Base-by-base conservation (phyloP, 2,113 vertebrate genomes). In the Saguinus imperator region DNA sequence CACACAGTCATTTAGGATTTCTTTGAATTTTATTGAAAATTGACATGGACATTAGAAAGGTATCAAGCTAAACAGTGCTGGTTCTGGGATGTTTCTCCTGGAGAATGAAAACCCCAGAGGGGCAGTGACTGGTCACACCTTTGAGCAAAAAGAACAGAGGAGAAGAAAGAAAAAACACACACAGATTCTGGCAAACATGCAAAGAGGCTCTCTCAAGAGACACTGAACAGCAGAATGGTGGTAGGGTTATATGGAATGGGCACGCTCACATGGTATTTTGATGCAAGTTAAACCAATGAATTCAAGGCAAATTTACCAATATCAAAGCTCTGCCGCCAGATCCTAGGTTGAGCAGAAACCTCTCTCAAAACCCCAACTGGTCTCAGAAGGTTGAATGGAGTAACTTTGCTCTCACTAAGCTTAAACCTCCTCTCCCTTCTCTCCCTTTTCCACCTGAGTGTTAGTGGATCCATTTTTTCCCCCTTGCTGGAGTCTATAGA, bases 21-120 rank as follows among this genome's bases (percentile, higher is more conserved):
- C 87, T 96, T 96, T 92, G 75, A 97, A 77, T 98, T 98, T 98
- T 98, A 98, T 98, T 98, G 98, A 98, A 98, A 98, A 98, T 83
- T 50, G 94, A 98, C 98, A 98, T 50, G 68, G 68, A 89, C 92
- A 97, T 97, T 98, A 98, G 98, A 98, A 98, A 98, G 98, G 96
- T 96, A 32, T 86, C 64, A 66, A 95, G 97, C 96, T 84, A 57
- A 98, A 97, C 97, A 96, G 95, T 52, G 98, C 98, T 87, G 98
- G 97, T 75, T 98, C 96, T 8, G 45, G 94, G 73, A 2, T 11
- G 95, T n/a, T 73, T 25, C 70, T 89, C n/a, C 45, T 70, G 96
- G 89, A 21, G 5, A 94, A 85, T 55, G 97, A 83, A 11, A n/a
- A 37, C 70, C 40, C 18, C 61, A 21, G 89, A 87, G 76, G 97